A percentile compares a stretch with the other conserved stretches of the same genome.
phyloP scores from a whole-genome alignment of 2,797 vertebrate genomes.

The Pitangus sulphuratus region DNA sequence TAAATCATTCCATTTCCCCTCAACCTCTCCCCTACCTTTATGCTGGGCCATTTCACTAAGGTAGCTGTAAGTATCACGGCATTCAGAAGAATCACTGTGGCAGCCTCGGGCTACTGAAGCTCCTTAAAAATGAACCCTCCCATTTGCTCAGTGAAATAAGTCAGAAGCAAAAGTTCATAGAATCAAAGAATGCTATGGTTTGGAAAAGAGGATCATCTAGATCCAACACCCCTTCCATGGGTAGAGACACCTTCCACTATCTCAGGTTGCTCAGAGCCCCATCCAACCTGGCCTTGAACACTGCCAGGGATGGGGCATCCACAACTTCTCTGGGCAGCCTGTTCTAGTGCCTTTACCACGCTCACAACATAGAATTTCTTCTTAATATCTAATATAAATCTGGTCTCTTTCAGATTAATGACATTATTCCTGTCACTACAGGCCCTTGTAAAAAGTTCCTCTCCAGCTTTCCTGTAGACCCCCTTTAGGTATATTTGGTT shows the following conservation, averaged over 20 bases:
- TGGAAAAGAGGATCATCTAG: neutral
- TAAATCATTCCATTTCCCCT: neutral
- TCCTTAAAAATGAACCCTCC: neutral
- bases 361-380: neutral
- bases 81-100: neutral
- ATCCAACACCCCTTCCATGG: too few relatives aligned
- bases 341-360: accelerated
- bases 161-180: neutral
- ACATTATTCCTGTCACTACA: neutral
- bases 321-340: neutral
- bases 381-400: neutral
- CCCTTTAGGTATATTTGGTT: neutral
- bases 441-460: neutral
- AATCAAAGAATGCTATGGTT: neutral
- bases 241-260: neutral
- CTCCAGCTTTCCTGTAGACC: neutral
- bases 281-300: neutral
- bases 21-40: neutral
- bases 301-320: neutral
- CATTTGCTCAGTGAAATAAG: neutral
- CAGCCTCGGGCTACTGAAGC: neutral
- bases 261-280: neutral
- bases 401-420: neutral
- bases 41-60: neutral
- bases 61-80: neutral